Percentiles rank a stretch among this genome's conserved stretches.
Conservation (phyloP, 2,113 vertebrate species). For the Ciconia stormi region DNA sequence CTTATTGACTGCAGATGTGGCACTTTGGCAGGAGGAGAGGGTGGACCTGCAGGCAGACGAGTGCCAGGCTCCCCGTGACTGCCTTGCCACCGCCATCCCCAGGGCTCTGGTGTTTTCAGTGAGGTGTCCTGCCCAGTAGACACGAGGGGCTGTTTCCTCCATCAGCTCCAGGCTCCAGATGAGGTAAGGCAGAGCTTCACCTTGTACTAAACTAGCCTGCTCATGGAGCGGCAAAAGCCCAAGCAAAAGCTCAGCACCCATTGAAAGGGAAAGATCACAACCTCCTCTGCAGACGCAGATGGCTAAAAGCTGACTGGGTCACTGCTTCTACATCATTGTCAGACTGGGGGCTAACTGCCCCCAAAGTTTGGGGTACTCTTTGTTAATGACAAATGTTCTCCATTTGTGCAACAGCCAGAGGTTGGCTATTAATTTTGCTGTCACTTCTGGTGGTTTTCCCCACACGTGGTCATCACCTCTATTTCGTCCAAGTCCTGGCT, state of each 20-base stretch:
- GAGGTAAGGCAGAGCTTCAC: conserved; percentile 32
- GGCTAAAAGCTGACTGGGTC: neutral
- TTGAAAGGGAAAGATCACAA: neutral
- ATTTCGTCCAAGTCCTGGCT: neutral
- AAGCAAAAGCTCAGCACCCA: neutral
- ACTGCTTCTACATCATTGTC: conserved; percentile 1
- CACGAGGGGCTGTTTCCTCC: conserved; percentile 12
- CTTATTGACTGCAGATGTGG: conserved; percentile 68
- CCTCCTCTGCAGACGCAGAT: conserved; percentile 30
- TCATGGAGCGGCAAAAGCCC: neutral
- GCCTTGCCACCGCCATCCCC: neutral
- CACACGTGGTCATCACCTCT: neutral
- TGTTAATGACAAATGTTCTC: neutral
- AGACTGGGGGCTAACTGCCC: neutral
- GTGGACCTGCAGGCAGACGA: conserved; percentile 56
- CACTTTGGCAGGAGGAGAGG: conserved; percentile 63
- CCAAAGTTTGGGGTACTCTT: conserved; percentile 9
- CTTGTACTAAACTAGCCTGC: neutral
- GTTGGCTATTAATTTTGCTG: conserved; percentile 20
- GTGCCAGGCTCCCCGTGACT: conserved; percentile 41
- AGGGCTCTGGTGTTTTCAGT: conserved; percentile 17
- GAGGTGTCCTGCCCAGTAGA: conserved; percentile 11
- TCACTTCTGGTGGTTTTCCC: conserved; percentile 4
- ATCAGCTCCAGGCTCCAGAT: conserved; percentile 42
- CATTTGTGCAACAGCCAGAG: conserved; percentile 1